Evolutionary conservation across 2,113 vertebrate genomes (phyloP), one percentile per base, ranked within the genome.

Genomic region (Pyrgilauda ruficollis): DNA sequence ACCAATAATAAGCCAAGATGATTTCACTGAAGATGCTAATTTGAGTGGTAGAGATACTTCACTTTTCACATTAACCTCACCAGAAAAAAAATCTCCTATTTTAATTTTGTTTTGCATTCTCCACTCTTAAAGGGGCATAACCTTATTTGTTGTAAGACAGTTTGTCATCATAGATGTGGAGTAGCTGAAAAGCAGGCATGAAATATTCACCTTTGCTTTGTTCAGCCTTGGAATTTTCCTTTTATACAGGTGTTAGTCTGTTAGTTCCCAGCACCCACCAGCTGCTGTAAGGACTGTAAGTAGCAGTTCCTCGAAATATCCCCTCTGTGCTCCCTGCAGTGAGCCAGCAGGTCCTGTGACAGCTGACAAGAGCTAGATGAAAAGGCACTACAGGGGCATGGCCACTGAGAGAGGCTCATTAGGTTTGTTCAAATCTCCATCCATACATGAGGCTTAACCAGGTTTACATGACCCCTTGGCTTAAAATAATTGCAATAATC

Each of bases 401-500:
- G 47, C 31, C 37, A 53, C 68, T 20, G 35, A 77, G 31, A 2
- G 3, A 84, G 39, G 64, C 72, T 95, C 46, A 14, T 44, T 56
- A 58, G 12, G 8, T 72, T 90, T 89, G 52, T 63, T 86, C 56
- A n/a, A 77, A 93, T 37, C 39, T 83, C 46, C 41, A n/a, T 86
- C 79, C 41, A 39, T 33, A 81, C 30, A 13, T 1, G n/a, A 82
- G 46, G 44, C 18, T 95, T 53, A 84, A 20, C 0, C 0, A 72
- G 41, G n/a, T 90, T 94, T 90, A 87, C 83, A 79, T 2, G 26
- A 79, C 15, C 64, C 33, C 39, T 46, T 0, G 2, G 18, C 13
- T 96, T 86, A 89, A 89, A 96, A 95, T 92, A 90, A 87, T 62
- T 94, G 58, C 76, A 78, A 27, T 76, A 92, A 89, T 94, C 86